A percentile compares a stretch with the other conserved stretches of the same genome.
These are phyloP conservation scores for Pheosia gnoma DNA, from an alignment of 2,888 invertebrate genomes.

Conservation along the genomic window DNA sequence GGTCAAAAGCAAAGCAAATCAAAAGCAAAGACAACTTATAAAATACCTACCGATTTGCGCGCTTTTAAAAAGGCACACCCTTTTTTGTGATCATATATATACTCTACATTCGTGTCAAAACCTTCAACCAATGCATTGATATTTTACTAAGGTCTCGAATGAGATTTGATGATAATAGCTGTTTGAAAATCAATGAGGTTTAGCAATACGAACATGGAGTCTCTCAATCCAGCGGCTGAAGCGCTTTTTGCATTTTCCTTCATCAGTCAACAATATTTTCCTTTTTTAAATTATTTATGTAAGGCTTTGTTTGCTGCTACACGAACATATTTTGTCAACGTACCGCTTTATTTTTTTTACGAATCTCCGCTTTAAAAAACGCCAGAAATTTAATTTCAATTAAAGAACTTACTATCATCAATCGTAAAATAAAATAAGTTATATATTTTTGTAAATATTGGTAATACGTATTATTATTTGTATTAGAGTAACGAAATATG, in stretches of 20 bases:
- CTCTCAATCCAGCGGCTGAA: slow-evolving; percentile 45
- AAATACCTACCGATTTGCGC: too few species aligned
- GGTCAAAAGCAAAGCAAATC: too few species aligned
- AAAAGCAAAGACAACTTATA: too few species aligned
- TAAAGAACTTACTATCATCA: not conserved
- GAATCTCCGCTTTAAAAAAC: not conserved
- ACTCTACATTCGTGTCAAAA: slow-evolving; percentile 11
- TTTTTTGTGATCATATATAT: not conserved
- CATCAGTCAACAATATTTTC: not conserved
- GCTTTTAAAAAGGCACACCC: too few species aligned
- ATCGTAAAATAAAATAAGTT: not conserved
- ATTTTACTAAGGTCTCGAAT: slow-evolving; percentile 48
- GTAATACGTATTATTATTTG: not conserved
- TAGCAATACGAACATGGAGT: slow-evolving; percentile 54
- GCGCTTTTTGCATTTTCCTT: slow-evolving; percentile 42
- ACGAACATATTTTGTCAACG: not conserved
- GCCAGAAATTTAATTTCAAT: not conserved
- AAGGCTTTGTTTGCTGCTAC: not conserved
- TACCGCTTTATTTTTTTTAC: not conserved
- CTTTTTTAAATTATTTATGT: not conserved
- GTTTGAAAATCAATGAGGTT: slow-evolving; percentile 75
- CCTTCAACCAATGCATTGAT: slow-evolving; percentile 36
- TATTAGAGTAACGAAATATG: not conserved
- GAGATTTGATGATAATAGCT: slow-evolving; percentile 62
- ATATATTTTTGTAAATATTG: not conserved